A percentile compares a stretch with the other conserved stretches of the same genome.
These are phyloP conservation scores for Apis florea DNA, from an alignment of 1,140 invertebrate species.

Conservation along the genomic window DNA sequence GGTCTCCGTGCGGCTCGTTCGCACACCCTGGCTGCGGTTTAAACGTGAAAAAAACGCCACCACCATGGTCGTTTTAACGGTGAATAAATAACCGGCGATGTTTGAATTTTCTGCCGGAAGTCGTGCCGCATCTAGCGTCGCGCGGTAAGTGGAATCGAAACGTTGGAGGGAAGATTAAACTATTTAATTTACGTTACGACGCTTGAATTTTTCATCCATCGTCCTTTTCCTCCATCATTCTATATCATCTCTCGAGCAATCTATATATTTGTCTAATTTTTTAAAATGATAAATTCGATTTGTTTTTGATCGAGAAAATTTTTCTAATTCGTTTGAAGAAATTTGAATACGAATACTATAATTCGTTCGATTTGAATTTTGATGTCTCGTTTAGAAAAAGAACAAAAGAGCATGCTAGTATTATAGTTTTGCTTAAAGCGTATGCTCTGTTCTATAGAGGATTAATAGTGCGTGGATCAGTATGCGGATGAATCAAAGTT, in stretches of 20 bases:
- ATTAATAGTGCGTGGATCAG: conserved; percentile 5
- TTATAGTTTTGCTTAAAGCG: neutral
- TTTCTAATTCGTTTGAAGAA: too few relatives aligned
- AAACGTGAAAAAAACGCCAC: neutral
- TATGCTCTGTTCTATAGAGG: neutral
- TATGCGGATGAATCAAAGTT: conserved; percentile 14
- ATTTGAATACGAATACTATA: too few relatives aligned
- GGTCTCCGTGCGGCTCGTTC: conserved; percentile 3
- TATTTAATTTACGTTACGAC: neutral
- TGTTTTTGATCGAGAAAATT: too few relatives aligned
- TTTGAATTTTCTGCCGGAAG: neutral
- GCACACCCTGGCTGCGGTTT: neutral
- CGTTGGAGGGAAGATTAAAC: neutral
- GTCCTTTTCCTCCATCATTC: neutral
- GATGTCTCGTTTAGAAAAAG: too few relatives aligned
- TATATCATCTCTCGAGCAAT: too few relatives aligned
- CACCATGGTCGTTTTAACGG: neutral
- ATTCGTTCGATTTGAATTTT: neutral
- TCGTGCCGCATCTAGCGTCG: neutral
- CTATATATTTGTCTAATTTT: too few relatives aligned
- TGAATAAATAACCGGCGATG: conserved; percentile 7
- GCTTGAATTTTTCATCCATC: neutral
- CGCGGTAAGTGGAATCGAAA: neutral
- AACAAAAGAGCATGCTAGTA: neutral
- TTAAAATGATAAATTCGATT: too few relatives aligned